Base-by-base conservation (phyloP, 1,140 invertebrate genomes). In the Cyphomyrmex costatus region DNA sequence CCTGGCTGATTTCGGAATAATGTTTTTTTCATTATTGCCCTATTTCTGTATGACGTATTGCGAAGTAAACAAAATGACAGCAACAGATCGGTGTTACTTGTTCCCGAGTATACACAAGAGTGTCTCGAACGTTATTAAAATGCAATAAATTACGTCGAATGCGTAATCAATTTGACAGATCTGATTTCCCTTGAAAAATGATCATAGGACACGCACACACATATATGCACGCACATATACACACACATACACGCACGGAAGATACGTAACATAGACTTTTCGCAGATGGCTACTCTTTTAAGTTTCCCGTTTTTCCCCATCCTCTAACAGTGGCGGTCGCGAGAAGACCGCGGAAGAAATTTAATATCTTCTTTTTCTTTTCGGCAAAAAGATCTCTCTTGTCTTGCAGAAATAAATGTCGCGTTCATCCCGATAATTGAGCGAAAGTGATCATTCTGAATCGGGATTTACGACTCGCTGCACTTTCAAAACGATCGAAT, bases 401-500 rank as follows among this genome's bases (percentile, higher is more conserved):
- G 58, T 68, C 53, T n/a, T n/a, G 33, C 74, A 24, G 49, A 82
- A 82, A 82, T 82, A 77, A 89, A 71, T n/a, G n/a, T n/a, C 30
- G 19, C 33, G 33, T 36, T 51, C 21, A 53, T 61, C n/a, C n/a
- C 51, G 56, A 30, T 56, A 86, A 79, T 89, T 88, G 88, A 49
- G 85, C 84, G 85, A 83, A 49, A 78, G 63, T 63, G 56, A 86
- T 83, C 85, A 84, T 61, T 6, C 53, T 27, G 14, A 58, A 60
- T 73, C 84, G 71, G 56, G 30, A 70, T n/a, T 61, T 33, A 60
- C 71, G 79, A 56, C n/a, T 58, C 65, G 58, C n/a, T n/a, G n/a
- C 49, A 49, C 53, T 89, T 77, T 88, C 30, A 36, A 89, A 79
- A 88, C 74, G 86, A 84, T 85, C 79, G 16, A n/a, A n/a, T 2